Conservation (phyloP, 2,113 vertebrate genomes). For the Macquaria australasica region DNA sequence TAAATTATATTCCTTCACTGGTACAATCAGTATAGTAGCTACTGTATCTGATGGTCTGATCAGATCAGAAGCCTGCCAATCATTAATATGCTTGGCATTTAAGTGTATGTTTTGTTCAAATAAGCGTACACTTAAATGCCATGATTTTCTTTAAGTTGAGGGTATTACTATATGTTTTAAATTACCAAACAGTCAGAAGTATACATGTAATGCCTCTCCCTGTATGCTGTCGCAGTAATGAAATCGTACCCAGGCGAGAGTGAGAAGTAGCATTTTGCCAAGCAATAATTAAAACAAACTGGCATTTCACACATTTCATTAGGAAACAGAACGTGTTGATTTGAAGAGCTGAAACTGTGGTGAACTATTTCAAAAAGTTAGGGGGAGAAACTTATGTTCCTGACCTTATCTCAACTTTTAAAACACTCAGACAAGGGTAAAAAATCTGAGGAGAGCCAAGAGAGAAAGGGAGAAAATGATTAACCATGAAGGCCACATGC, state of each 20-base stretch:
- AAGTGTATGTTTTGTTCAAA: no score
- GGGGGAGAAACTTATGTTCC: neutral
- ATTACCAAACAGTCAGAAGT: neutral
- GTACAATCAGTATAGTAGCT: neutral
- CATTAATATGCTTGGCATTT: no score
- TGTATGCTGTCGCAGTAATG: neutral
- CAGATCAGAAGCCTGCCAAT: constrained; percentile 20
- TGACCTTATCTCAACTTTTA: constrained; percentile 36
- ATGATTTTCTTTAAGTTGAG: neutral
- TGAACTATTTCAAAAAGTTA: neutral
- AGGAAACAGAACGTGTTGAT: constrained; percentile 14
- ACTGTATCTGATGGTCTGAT: neutral
- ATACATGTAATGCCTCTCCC: neutral
- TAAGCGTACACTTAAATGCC: neutral
- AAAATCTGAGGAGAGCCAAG: neutral
- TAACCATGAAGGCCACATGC: constrained; percentile 36
- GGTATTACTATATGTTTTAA: neutral
- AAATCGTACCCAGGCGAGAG: neutral
- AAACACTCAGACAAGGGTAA: constrained; percentile 17
- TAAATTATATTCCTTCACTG: neutral
- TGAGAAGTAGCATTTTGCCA: neutral
- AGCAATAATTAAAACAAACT: constrained; percentile 39
- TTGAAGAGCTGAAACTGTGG: neutral
- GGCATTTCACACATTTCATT: constrained; percentile 30
- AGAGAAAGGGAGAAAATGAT: constrained; percentile 14